Evolutionary conservation across 2,113 vertebrate genomes (phyloP).

Genomic region (Carassius carassius): DNA sequence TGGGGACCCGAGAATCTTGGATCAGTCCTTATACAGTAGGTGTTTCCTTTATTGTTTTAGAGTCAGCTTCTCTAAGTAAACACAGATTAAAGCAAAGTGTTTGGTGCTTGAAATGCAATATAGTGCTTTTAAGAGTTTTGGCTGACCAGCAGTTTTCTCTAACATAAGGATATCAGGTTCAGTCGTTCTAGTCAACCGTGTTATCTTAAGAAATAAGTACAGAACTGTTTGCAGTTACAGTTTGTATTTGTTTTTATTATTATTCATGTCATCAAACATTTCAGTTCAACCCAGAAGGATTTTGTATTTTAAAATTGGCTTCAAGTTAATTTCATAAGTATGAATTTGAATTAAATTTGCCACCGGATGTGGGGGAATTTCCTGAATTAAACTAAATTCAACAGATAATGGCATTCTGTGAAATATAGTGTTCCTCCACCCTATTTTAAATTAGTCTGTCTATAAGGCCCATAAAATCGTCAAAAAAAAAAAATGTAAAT

Average conservation of each 20-base stretch:
- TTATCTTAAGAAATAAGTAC: neutral
- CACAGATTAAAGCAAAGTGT: constrained; percentile 29
- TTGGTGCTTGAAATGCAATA: constrained; percentile 64
- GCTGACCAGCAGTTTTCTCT: constrained; percentile 49
- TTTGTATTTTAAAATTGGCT: neutral
- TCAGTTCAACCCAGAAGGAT: neutral
- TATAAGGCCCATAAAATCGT: too few species aligned
- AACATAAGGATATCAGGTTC: constrained; percentile 44
- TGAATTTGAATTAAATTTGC: neutral
- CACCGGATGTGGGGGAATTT: neutral
- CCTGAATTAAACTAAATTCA: too few species aligned
- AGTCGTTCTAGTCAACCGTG: constrained; percentile 42
- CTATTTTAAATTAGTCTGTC: too few species aligned
- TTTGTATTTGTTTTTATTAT: neutral
- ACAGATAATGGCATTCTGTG: too few species aligned
- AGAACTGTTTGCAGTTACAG: neutral
- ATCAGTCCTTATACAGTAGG: constrained; percentile 60
- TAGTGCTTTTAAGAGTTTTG: constrained; percentile 55
- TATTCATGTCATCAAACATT: neutral
- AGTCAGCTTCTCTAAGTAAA: constrained; percentile 55
- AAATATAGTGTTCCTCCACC: too few species aligned
- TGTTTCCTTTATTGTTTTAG: constrained; percentile 56
- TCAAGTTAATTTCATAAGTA: neutral
- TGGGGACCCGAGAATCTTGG: constrained; percentile 55
- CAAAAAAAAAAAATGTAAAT: too few species aligned